Conservation (phyloP, 2,888 invertebrate species). For the Calephelis perditalis region DNA sequence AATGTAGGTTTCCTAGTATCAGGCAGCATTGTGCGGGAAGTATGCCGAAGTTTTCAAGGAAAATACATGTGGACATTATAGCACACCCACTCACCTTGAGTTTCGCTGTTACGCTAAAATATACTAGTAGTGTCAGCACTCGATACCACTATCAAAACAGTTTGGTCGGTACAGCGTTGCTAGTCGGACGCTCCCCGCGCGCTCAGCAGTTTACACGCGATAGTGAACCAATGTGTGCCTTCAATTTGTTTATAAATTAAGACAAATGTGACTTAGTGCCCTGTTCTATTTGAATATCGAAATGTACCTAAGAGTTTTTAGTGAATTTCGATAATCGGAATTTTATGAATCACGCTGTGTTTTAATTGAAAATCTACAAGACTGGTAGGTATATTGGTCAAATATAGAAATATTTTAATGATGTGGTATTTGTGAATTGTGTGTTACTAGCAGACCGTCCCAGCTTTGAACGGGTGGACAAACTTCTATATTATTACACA, state of each 20-base stretch:
- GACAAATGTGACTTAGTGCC: not conserved
- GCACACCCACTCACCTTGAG: conserved; percentile 64
- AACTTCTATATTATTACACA: no score
- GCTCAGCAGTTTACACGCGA: conserved; percentile 19
- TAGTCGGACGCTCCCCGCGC: conserved; percentile 46
- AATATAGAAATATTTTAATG: not conserved
- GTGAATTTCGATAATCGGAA: not conserved
- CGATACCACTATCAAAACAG: conserved; percentile 64
- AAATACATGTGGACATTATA: conserved; percentile 38
- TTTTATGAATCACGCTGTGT: not conserved
- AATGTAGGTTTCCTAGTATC: conserved; percentile 14
- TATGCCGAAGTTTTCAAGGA: conserved; percentile 18
- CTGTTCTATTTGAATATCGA: not conserved
- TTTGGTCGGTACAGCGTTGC: conserved; percentile 50
- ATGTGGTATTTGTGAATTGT: no score
- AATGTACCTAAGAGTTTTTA: conserved; percentile 3
- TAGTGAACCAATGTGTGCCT: not conserved
- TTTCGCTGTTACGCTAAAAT: conserved; percentile 66
- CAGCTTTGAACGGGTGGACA: no score
- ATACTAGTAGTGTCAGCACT: conserved; percentile 41
- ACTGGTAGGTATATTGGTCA: not conserved
- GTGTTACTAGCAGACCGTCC: no score
- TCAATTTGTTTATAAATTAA: conserved; percentile 11
- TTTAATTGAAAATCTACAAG: not conserved
- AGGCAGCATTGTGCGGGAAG: conserved; percentile 15